These are phyloP conservation scores for Hermetia illucens DNA, from an alignment of 1,140 invertebrate species.

Conservation along the genomic window DNA sequence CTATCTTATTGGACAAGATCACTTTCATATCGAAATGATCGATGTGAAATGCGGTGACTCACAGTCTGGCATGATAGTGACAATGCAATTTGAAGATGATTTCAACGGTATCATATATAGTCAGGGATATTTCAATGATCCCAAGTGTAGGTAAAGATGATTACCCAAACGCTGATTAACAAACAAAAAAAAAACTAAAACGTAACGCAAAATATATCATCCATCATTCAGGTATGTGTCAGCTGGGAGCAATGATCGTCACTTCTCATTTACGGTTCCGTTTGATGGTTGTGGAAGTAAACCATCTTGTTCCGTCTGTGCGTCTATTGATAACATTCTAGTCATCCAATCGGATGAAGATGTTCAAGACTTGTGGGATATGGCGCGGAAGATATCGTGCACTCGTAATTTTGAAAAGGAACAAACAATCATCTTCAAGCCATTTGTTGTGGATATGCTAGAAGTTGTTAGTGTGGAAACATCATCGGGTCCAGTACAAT, in stretches of 20 bases:
- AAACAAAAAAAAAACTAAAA: background rate
- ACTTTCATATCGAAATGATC: constrained; percentile 35
- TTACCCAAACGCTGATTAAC: background rate
- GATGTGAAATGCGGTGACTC: constrained; percentile 45
- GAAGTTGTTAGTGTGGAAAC: constrained; percentile 51
- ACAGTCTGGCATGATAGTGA: constrained; percentile 41
- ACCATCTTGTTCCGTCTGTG: constrained; percentile 40
- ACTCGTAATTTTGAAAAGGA: constrained; percentile 33
- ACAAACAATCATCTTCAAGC: constrained; percentile 46
- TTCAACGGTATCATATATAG: constrained; percentile 62
- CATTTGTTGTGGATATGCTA: constrained; percentile 55
- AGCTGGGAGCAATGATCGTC: constrained; percentile 36
- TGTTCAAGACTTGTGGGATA: constrained; percentile 44
- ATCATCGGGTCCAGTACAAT: constrained; percentile 43
- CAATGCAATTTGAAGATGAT: constrained; percentile 44
- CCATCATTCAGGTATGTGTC: constrained; percentile 37
- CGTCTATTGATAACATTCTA: constrained; percentile 45
- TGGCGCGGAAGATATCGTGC: constrained; percentile 46
- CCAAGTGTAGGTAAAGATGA: constrained; percentile 42
- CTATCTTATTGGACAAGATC: too few relatives aligned
- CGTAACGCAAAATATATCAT: background rate
- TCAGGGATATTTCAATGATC: constrained; percentile 49
- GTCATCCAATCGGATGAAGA: constrained; percentile 49
- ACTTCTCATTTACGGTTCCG: constrained; percentile 45
- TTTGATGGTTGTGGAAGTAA: constrained; percentile 44